Conservation (phyloP, 2,888 invertebrate species). For the Heliconius erato region DNA sequence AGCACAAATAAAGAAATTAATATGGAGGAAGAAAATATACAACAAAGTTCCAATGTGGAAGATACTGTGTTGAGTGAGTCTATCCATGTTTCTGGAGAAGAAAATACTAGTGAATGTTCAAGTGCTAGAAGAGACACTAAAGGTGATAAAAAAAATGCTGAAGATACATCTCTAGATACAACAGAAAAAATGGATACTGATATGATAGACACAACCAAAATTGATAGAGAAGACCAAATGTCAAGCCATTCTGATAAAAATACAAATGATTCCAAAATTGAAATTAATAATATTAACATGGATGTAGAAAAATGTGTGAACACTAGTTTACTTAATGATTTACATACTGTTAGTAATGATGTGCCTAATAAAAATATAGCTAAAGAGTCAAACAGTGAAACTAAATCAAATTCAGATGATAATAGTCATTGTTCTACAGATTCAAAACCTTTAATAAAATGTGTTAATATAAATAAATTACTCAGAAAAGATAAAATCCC, state of each 20-base stretch:
- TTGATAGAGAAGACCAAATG: neutral
- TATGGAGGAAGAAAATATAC: neutral
- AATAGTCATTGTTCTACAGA: slow-evolving; percentile 39
- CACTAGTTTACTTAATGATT: neutral
- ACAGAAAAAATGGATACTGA: neutral
- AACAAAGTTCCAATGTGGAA: neutral
- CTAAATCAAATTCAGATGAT: slow-evolving; percentile 36
- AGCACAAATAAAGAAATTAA: slow-evolving; percentile 12
- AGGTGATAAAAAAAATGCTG: neutral
- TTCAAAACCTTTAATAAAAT: slow-evolving; percentile 70
- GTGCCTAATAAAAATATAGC: neutral
- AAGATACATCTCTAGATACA: neutral
- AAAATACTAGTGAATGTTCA: neutral
- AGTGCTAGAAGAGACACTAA: neutral
- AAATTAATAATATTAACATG: neutral
- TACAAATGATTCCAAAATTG: neutral
- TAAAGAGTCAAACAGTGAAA: neutral
- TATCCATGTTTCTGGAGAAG: neutral
- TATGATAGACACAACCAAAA: neutral
- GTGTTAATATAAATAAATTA: slow-evolving; percentile 75
- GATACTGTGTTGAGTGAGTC: neutral
- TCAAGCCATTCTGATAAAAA: neutral
- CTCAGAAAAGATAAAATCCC: slow-evolving; percentile 64
- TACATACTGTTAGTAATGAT: neutral
- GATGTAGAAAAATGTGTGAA: neutral